Conservation (phyloP, 2,888 invertebrate species). For the Amphipoea oculea region DNA sequence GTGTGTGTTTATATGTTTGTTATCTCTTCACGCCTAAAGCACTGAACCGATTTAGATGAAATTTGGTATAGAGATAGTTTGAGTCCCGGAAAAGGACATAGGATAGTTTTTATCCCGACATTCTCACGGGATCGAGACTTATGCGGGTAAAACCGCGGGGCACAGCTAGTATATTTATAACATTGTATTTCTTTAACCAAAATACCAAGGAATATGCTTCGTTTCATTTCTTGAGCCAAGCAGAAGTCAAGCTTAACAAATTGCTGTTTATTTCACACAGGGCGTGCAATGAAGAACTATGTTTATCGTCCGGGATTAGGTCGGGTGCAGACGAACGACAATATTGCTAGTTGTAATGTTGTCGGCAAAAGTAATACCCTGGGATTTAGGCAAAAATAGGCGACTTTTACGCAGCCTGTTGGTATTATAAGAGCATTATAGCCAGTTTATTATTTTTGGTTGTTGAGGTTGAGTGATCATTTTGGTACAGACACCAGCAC, state of each 20-base stretch:
- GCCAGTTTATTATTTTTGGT: background rate
- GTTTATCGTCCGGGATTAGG: slow-evolving; percentile 46
- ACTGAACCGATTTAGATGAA: too few species aligned
- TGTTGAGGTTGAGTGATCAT: too few species aligned
- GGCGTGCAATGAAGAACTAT: slow-evolving; percentile 53
- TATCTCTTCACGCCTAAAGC: too few species aligned
- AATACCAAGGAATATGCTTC: background rate
- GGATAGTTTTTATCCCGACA: too few species aligned
- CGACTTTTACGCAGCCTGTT: background rate
- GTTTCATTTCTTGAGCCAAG: slow-evolving; percentile 32
- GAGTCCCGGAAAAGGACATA: too few species aligned
- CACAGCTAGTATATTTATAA: too few species aligned
- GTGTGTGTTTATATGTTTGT: too few species aligned
- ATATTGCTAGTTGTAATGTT: slow-evolving; percentile 2
- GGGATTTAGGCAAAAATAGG: background rate
- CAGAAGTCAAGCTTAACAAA: slow-evolving; percentile 48
- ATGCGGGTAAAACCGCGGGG: too few species aligned
- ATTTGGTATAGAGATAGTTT: too few species aligned
- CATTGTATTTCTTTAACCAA: background rate
- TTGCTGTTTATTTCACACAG: slow-evolving; percentile 46
- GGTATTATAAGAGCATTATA: background rate
- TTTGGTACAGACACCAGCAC: too few species aligned
- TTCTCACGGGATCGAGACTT: too few species aligned
- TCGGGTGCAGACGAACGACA: slow-evolving; percentile 30
- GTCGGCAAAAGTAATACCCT: background rate